Base-by-base conservation (phyloP, 1,140 invertebrate genomes). In the Drosophila murphyi region DNA sequence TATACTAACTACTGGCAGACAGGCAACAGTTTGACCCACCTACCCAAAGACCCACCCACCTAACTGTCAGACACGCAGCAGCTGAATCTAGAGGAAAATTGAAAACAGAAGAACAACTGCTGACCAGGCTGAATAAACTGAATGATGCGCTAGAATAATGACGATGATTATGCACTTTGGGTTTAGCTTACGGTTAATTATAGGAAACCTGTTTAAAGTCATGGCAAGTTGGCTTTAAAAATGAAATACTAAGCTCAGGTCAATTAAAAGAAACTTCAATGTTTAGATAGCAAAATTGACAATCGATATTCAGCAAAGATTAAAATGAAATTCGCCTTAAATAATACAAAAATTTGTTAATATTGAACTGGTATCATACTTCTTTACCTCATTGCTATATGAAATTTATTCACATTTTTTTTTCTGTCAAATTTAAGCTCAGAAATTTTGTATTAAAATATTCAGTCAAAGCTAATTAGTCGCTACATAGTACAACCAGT, bases 1-100 rank as follows among this genome's bases (percentile, higher is more conserved):
- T 69, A 43, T 62, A 83, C 64, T 72, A 78, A 75, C 57, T 65
- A 75, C 57, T 65, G 70, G 65, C 65, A 57, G 61, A 12, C 39
- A 47, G 51, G 29, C 50, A 63, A 35, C 28, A 63, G 59, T 5
- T 20, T 20, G 20, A 20, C 20, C 20, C 20, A 20, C 20, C 20
- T 2, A 20, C 20, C 20, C 20, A 20, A 1, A 1, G 20, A 20
- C 1, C 20, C 20, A 20, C 20, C 20, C 20, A 20, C 20, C 20
- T 20, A 20, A 20, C 20, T 1, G 20, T 20, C 20, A 20, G 39
- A 43, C 39, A 43, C 3, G 8, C 55, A 57, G n/a, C 31, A 78
- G 37, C 55, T 56, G 54, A 7, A 5, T 60, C 47, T 4, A 39
- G 10, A 32, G 31, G 31, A 54, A 47, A 29, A 35, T 63, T 35